Percentiles rank a stretch among this genome's conserved stretches.
Conservation (phyloP, 2,113 vertebrate genomes). For the Caloenas nicobarica region DNA sequence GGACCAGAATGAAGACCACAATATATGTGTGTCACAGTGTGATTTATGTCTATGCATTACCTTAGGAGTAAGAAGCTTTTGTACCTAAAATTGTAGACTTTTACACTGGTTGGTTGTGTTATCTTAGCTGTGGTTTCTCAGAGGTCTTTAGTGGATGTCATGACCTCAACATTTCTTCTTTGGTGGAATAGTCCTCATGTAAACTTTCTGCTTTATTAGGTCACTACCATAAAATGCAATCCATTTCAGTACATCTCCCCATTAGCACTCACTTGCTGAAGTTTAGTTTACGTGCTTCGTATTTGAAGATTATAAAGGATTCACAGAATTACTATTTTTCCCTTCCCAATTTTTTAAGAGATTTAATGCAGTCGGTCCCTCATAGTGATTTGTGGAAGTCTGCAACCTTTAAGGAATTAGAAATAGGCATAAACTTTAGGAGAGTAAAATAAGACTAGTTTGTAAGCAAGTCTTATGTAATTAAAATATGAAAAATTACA, state of each 20-base stretch:
- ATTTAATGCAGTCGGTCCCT: background rate
- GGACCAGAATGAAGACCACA: background rate
- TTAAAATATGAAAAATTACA: background rate
- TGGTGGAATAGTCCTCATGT: background rate
- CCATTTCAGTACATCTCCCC: background rate
- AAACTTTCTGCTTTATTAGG: background rate
- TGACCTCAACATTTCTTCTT: background rate
- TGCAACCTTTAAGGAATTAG: background rate
- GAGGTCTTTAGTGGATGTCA: background rate
- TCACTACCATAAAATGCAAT: background rate
- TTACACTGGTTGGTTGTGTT: accelerated
- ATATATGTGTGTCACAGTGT: background rate
- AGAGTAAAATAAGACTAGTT: background rate
- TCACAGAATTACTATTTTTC: background rate
- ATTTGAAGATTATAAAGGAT: background rate
- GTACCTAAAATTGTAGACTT: background rate
- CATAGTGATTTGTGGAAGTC: background rate
- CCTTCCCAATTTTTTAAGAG: background rate
- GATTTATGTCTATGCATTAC: background rate
- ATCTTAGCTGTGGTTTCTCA: background rate
- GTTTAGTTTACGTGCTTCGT: background rate
- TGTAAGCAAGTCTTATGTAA: background rate
- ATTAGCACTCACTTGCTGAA: background rate
- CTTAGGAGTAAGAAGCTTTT: background rate
- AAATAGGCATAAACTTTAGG: background rate